Evolutionary conservation across 2,888 invertebrate species (phyloP), one percentile per base, ranked within the genome.

Genomic region (Lasioglossum morio): DNA sequence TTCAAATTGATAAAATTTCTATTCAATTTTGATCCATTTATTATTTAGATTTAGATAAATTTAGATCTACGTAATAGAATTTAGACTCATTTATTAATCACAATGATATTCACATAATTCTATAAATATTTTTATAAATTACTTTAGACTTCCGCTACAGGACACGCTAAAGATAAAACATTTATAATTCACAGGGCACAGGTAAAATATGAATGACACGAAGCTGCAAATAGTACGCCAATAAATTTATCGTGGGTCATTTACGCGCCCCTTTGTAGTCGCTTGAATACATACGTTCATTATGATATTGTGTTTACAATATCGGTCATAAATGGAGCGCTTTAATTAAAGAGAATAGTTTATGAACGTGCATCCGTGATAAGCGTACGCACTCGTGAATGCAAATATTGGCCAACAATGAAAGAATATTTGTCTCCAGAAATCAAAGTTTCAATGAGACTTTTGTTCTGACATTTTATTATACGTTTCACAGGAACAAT

Each of bases 301-400:
- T 57, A 53, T 69, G 69, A n/a, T 40, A 40, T 70, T 70, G 4
- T 40, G 5, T 40, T 70, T 70, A 69, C 69, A 37, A 69, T n/a
- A 70, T 70, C 70, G 70, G 40, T 70, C 23, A 40, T 70, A 53
- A 57, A 74, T 53, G 37, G 12, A 57, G 12, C 34, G 60, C 27
- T 40, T 57, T n/a, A 75, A 60, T 60, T 75, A 75, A 76, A 63
- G 43, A 57, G 60, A 43, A 76, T 19, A 40, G 19, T 34, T 23
- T 69, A 37, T 69, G 34, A 69, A 30, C 63, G 63, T 69, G 12
- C 12, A 37, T 69, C 10, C 69, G 37, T 4, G 19, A 69, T 69
- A 69, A 69, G 37, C 69, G 23, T 23, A 23, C 23, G 4, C 2
- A 23, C 37, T 12, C 12, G 69, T 34, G 23, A 69, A 23, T 34